Evolutionary conservation across 2,888 invertebrate genomes (phyloP).

Genomic region (Gari tellinella): DNA sequence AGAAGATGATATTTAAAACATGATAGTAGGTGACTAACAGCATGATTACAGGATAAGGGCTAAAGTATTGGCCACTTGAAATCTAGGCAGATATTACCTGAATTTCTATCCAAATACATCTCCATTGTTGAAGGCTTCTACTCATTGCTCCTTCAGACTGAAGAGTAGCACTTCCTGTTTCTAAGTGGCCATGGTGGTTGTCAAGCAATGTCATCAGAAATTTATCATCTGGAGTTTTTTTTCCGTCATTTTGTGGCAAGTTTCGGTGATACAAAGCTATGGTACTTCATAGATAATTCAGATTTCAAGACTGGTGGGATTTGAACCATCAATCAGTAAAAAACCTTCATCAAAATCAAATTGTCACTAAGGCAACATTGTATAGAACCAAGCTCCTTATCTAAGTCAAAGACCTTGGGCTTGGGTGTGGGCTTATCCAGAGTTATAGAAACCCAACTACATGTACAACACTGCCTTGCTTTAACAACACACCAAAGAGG

Average conservation of each 20-base stretch:
- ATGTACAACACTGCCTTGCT: too few relatives aligned
- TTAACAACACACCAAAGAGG: too few relatives aligned
- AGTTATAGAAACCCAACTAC: too few relatives aligned
- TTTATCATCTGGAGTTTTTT: slow-evolving; percentile 23
- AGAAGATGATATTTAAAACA: too few relatives aligned
- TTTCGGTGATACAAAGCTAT: slow-evolving; percentile 2
- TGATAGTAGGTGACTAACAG: too few relatives aligned
- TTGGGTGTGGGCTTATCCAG: too few relatives aligned
- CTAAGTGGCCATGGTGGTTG: slow-evolving; percentile 55
- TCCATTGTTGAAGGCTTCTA: slow-evolving; percentile 14
- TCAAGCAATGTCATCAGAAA: slow-evolving; percentile 58
- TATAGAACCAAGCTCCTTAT: too few relatives aligned
- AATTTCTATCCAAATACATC: slow-evolving; percentile 32
- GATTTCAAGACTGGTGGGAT: neutral
- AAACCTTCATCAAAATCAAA: too few relatives aligned
- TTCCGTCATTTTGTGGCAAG: slow-evolving; percentile 6
- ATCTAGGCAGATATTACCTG: slow-evolving; percentile 31
- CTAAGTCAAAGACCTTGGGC: too few relatives aligned
- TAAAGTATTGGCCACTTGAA: slow-evolving; percentile 21
- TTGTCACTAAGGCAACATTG: too few relatives aligned
- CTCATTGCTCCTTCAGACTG: slow-evolving; percentile 24
- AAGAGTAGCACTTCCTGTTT: slow-evolving; percentile 58
- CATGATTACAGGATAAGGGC: too few relatives aligned
- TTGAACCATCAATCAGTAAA: too few relatives aligned
- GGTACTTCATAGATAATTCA: slow-evolving; percentile 14